Evolutionary conservation across 1,140 invertebrate species (phyloP).

Genomic region (Hypothenemus hampei): DNA sequence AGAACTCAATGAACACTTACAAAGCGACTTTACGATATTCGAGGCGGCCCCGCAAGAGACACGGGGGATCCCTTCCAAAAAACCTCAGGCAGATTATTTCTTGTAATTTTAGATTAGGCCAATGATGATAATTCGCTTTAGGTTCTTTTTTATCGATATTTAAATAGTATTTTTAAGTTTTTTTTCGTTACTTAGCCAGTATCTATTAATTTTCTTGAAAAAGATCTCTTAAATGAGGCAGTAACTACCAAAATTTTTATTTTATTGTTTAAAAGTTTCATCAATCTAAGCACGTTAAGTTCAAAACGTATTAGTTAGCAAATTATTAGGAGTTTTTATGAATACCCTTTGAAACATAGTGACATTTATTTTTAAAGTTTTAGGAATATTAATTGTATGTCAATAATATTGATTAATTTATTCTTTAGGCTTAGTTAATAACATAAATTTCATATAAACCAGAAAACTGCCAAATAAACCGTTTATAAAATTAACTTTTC

Average conservation of each 20-base stretch:
- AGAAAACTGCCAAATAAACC: constrained; percentile 3
- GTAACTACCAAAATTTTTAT: too few species aligned
- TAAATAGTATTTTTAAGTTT: background rate
- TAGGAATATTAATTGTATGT: too few species aligned
- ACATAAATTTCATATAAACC: background rate
- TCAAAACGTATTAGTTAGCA: too few species aligned
- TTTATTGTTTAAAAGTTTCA: too few species aligned
- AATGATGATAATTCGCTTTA: background rate
- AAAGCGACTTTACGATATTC: constrained; percentile 97
- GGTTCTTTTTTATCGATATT: background rate
- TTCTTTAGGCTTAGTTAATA: too few species aligned
- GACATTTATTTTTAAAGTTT: too few species aligned
- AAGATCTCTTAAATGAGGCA: too few species aligned
- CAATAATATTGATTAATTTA: too few species aligned
- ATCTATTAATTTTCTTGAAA: background rate
- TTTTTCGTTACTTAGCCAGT: background rate
- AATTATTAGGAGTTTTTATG: too few species aligned
- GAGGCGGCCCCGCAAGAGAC: constrained; percentile 98
- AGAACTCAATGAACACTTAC: constrained; percentile 94
- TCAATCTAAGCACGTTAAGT: too few species aligned
- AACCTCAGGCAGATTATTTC: constrained; percentile 99
- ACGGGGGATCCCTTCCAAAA: constrained; percentile 95
- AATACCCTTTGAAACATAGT: too few species aligned
- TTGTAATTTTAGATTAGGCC: constrained; percentile 59
- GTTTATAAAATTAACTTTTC: too few species aligned